Evolutionary conservation across 2,113 vertebrate genomes (phyloP).

Genomic region (Brachionichthys hirsutus): DNA sequence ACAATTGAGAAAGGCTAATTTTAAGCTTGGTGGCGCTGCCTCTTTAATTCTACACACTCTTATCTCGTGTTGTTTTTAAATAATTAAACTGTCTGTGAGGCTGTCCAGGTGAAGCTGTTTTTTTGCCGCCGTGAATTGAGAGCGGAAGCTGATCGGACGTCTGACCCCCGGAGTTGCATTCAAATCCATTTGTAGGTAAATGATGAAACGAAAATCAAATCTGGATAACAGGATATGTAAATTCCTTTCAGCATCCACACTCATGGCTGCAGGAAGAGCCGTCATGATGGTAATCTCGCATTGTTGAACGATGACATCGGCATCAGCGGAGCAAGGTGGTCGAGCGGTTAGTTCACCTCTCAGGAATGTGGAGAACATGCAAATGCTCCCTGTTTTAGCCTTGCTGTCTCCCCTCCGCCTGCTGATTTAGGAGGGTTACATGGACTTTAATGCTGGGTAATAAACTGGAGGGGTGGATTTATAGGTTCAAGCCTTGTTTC

Average conservation of each 20-base stretch:
- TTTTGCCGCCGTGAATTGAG: slow-evolving; percentile 25
- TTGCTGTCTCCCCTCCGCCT: slow-evolving; percentile 49
- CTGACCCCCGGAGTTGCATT: slow-evolving; percentile 23
- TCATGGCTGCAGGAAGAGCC: slow-evolving; percentile 1
- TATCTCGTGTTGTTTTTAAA: slow-evolving; percentile 58
- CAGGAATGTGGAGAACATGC: slow-evolving; percentile 71
- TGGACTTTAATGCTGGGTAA: slow-evolving; percentile 69
- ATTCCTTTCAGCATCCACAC: background rate
- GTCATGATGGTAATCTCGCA: slow-evolving; percentile 27
- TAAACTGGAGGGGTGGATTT: slow-evolving; percentile 71
- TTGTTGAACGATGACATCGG: slow-evolving; percentile 43
- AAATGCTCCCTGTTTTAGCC: slow-evolving; percentile 68
- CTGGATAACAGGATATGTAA: no score
- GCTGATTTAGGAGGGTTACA: slow-evolving; percentile 72
- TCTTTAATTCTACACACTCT: slow-evolving; percentile 64
- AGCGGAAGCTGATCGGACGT: slow-evolving; percentile 34
- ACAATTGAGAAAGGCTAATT: slow-evolving; percentile 71
- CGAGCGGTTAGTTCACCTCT: slow-evolving; percentile 56
- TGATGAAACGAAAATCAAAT: slow-evolving; percentile 10
- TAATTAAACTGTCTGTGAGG: slow-evolving; percentile 56
- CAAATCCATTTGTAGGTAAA: slow-evolving; percentile 20
- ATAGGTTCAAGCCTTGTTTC: slow-evolving; percentile 52
- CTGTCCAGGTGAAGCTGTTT: slow-evolving; percentile 57
- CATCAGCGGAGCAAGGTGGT: slow-evolving; percentile 46
- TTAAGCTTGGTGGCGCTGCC: slow-evolving; percentile 63